Percentiles rank a stretch among this genome's conserved stretches.
These are phyloP conservation scores for Spodoptera litura DNA, from an alignment of 1,140 invertebrate species.

Conservation along the genomic window DNA sequence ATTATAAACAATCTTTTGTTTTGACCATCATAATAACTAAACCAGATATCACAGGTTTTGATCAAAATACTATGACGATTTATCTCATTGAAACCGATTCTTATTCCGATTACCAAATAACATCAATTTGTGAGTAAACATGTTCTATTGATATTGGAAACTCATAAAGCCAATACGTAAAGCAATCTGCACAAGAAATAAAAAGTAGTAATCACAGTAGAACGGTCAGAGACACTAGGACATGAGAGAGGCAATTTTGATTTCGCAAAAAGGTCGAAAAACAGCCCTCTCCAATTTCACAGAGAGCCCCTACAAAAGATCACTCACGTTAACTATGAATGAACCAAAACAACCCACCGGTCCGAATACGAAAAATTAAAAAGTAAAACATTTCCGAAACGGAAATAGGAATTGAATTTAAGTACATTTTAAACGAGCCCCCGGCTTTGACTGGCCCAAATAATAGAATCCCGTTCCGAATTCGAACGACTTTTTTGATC, in stretches of 20 bases:
- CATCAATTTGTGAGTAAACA: no score
- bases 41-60: no score
- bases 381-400: constrained; percentile 76
- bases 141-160: background rate
- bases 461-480: constrained; percentile 76
- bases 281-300: constrained; percentile 81
- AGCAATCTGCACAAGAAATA: background rate
- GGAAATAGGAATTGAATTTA: constrained; percentile 83
- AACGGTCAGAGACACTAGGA: constrained; percentile 62
- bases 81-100: no score
- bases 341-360: constrained; percentile 78
- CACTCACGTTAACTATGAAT: constrained; percentile 85
- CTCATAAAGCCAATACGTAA: background rate
- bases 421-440: constrained; percentile 83
- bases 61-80: no score
- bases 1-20: no score
- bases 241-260: constrained; percentile 74
- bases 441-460: constrained; percentile 75
- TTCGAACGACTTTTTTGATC: constrained; percentile 79
- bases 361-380: constrained; percentile 81
- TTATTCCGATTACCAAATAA: no score
- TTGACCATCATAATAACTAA: no score
- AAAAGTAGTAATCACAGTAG: constrained; percentile 51
- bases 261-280: constrained; percentile 81
- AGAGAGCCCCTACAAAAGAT: constrained; percentile 84